A percentile compares a stretch with the other conserved stretches of the same genome.
Evolutionary conservation across 2,888 invertebrate species (phyloP).

Genomic region (Lymantria monacha): DNA sequence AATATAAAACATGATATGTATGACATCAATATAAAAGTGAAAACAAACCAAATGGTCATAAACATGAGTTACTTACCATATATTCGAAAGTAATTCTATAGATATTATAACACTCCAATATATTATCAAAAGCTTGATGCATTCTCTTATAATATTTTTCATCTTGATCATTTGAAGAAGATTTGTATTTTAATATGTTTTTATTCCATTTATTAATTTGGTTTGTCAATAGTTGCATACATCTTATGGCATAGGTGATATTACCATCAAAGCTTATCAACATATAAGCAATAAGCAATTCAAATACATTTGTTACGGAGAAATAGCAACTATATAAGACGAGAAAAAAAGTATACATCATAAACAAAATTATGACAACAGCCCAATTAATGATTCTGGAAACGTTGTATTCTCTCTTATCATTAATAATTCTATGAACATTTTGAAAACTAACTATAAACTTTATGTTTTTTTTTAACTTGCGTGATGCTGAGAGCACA

Average conservation of each 20-base stretch:
- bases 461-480: conserved; percentile 6
- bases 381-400: background rate
- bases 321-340: background rate
- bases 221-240: conserved; percentile 5
- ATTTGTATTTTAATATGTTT: no score
- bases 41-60: no score
- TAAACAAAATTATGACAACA: background rate
- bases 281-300: background rate
- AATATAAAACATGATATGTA: background rate
- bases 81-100: no score
- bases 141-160: no score
- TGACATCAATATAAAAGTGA: background rate
- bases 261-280: no score
- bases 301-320: background rate
- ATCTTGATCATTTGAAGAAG: no score
- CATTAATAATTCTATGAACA: no score
- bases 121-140: no score
- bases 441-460: conserved; percentile 19
- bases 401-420: background rate
- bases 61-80: no score
- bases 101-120: no score
- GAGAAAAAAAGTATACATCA: background rate
- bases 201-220: conserved; percentile 9
- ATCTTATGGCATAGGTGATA: conserved; percentile 3
- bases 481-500: background rate